Evolutionary conservation across 2,113 vertebrate genomes (phyloP).

Genomic region (Phocoena sinus): DNA sequence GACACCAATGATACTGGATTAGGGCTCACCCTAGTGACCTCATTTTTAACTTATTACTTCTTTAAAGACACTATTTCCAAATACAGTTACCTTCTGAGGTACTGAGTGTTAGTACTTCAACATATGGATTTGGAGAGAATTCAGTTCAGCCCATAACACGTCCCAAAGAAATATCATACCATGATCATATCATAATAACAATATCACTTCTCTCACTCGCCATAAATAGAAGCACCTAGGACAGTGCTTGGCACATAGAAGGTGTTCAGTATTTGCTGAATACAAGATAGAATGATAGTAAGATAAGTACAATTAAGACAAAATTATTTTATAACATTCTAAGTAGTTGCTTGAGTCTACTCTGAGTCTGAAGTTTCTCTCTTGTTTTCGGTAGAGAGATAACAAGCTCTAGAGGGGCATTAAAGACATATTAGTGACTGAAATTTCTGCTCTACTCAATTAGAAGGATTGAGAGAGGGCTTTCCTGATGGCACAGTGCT

Average conservation of each 20-base stretch:
- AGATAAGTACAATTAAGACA: background rate
- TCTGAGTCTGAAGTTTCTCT: background rate
- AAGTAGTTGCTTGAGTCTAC: background rate
- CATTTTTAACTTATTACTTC: background rate
- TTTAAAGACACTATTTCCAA: background rate
- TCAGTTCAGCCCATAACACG: background rate
- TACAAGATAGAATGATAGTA: background rate
- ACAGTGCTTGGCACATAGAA: background rate
- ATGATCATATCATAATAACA: background rate
- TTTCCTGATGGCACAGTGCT: no score
- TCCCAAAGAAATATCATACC: background rate
- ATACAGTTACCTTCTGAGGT: background rate
- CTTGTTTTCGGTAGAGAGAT: background rate
- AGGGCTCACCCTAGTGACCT: background rate
- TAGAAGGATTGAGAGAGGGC: background rate
- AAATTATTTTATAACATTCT: background rate
- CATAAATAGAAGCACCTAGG: background rate
- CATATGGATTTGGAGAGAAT: background rate
- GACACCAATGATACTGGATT: background rate
- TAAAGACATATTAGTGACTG: background rate
- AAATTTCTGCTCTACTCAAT: background rate
- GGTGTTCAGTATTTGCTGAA: background rate
- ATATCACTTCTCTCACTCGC: no score
- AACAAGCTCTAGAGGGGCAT: accelerated
- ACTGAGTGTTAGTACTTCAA: background rate